Evolutionary conservation across 2,888 invertebrate species (phyloP).

Genomic region (Bursaphelenchus okinawaensis): DNA sequence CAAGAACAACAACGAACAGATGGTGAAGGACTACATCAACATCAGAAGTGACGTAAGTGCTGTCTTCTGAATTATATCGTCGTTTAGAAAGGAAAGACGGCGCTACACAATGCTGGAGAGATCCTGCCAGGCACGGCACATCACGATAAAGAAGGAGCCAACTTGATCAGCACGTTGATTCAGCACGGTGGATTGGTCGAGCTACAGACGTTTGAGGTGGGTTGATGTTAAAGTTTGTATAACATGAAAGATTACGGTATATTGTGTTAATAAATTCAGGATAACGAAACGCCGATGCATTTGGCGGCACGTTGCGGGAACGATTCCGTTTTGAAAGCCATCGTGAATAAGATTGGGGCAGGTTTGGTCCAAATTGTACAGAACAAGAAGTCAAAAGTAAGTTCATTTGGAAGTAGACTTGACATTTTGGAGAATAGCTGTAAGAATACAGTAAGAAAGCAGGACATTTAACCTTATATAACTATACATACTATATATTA

Average conservation of each 20-base stretch:
- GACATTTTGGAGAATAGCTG: no score
- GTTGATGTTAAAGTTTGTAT: no score
- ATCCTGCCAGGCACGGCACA: slow-evolving; percentile 76
- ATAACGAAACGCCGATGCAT: slow-evolving; percentile 88
- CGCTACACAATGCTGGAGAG: slow-evolving; percentile 87
- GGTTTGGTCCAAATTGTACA: slow-evolving; percentile 86
- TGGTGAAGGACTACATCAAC: slow-evolving; percentile 49
- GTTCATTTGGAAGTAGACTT: neutral
- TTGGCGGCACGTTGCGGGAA: slow-evolving; percentile 83
- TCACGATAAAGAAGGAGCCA: slow-evolving; percentile 70
- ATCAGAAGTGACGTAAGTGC: slow-evolving; percentile 40
- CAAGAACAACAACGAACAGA: slow-evolving; percentile 29
- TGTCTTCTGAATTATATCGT: neutral
- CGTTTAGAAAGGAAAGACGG: slow-evolving; percentile 76
- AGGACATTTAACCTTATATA: neutral
- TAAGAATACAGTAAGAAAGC: no score
- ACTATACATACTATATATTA: neutral
- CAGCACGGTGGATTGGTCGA: slow-evolving; percentile 86
- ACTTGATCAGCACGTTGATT: slow-evolving; percentile 80
- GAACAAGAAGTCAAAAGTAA: slow-evolving; percentile 81
- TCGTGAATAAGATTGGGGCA: slow-evolving; percentile 81
- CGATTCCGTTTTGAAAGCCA: slow-evolving; percentile 85
- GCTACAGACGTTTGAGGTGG: slow-evolving; percentile 75
- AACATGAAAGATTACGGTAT: no score
- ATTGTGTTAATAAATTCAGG: slow-evolving; percentile 60